Percentiles rank a stretch among this genome's conserved stretches.
Evolutionary conservation across 2,888 invertebrate genomes (phyloP).

Genomic region (Sinohyriopsis cumingii): DNA sequence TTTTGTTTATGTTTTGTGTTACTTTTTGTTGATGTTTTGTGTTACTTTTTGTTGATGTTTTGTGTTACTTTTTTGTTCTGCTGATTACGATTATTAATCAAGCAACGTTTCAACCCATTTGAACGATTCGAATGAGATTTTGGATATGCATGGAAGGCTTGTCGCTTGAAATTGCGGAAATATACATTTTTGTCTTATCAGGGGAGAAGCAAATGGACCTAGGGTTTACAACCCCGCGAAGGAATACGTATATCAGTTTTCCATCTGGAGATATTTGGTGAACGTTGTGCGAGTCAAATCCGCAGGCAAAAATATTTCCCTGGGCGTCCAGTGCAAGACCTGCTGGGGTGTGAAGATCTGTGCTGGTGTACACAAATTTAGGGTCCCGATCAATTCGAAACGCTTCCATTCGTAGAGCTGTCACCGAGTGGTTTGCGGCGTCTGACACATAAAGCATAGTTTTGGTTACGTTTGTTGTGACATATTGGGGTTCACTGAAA

Average conservation of each 20-base stretch:
- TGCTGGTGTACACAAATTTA: slow-evolving; percentile 32
- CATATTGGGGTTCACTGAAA: slow-evolving; percentile 34
- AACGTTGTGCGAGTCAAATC: slow-evolving; percentile 34
- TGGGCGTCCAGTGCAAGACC: slow-evolving; percentile 30
- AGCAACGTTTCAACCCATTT: too few relatives aligned
- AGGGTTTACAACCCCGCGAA: slow-evolving; percentile 32
- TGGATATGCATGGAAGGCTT: too few relatives aligned
- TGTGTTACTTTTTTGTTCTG: too few relatives aligned
- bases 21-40: too few relatives aligned
- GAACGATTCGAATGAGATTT: too few relatives aligned
- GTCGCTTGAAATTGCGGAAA: too few relatives aligned
- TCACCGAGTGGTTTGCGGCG: slow-evolving; percentile 27
- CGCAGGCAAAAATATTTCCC: slow-evolving; percentile 32
- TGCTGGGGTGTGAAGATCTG: slow-evolving; percentile 33
- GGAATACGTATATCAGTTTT: slow-evolving; percentile 15
- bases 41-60: too few relatives aligned
- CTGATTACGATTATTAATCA: too few relatives aligned
- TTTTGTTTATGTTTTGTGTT: too few relatives aligned
- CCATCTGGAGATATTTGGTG: slow-evolving; percentile 26
- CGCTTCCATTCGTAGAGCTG: slow-evolving; percentile 23
- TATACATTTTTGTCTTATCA: too few relatives aligned
- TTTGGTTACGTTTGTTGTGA: slow-evolving; percentile 27
- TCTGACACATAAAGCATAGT: slow-evolving; percentile 36
- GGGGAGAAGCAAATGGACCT: too few relatives aligned
- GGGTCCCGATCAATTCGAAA: slow-evolving; percentile 27